Evolutionary conservation across 2,888 invertebrate genomes (phyloP).

Genomic region (Macrosiphum euphorbiae): DNA sequence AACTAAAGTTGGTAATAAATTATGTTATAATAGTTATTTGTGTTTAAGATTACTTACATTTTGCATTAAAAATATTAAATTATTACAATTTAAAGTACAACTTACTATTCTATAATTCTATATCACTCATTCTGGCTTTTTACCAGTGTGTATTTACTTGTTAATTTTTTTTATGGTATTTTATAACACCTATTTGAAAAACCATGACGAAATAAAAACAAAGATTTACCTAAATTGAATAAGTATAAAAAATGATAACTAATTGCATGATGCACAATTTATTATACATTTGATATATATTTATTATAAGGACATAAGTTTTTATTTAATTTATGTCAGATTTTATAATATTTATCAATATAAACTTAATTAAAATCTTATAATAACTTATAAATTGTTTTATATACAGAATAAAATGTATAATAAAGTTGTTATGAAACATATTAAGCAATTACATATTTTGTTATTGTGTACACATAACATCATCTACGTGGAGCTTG

Average conservation of each 20-base stretch:
- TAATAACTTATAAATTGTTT: neutral
- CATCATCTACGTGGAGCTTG: slow-evolving; percentile 33
- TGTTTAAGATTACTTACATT: neutral
- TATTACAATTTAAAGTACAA: neutral
- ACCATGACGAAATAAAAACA: neutral
- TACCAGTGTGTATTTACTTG: neutral
- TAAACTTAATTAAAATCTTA: slow-evolving; percentile 9
- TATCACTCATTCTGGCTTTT: neutral
- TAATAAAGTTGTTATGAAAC: neutral
- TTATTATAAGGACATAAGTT: neutral
- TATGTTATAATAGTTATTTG: neutral
- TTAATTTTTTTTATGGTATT: neutral
- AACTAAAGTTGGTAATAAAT: neutral
- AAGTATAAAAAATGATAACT: no score
- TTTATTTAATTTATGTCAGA: neutral
- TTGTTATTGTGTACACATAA: neutral
- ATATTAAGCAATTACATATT: neutral
- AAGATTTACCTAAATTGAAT: neutral
- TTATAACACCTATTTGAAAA: neutral
- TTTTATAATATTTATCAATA: slow-evolving; percentile 12
- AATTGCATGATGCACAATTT: neutral
- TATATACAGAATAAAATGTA: slow-evolving; percentile 36
- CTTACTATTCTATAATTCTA: neutral
- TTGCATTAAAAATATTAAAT: neutral
- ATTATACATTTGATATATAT: neutral